Base-by-base conservation (phyloP, 2,888 invertebrate genomes). In the Lasius fuliginosus region DNA sequence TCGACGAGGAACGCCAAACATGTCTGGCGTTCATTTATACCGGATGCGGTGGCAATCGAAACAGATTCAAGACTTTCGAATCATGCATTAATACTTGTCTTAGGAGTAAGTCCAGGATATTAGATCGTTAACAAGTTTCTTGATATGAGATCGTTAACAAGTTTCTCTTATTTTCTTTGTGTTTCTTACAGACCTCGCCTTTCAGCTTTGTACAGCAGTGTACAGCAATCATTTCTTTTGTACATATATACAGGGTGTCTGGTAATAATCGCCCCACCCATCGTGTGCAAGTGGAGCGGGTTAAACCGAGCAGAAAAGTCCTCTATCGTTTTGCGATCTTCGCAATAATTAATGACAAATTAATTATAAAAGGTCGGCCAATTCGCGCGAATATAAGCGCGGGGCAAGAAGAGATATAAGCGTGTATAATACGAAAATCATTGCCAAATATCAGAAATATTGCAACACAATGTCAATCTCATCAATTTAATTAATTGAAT, bases 11-110 rank as follows among this genome's bases (percentile, higher is more conserved):
- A 74, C 95, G 96, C 90, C 97, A 96, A 90, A 97, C 96, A 92
- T 99, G 99, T 95, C 95, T 97, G 89, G 96, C 96, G 81, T 99
- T 99, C 95, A 96, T 97, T 93, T 99, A 97, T 96, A 96, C 97
- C 89, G 98, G 99, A 95, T 99, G 98, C 95, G 97, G 97, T 87
- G 98, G 98, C 92, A 98, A 98, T 95, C 96, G 96, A 93, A 99
- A 99, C 96, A 97, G 97, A 96, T 98, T 98, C 96, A 96, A 95
- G 94, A 96, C 97, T 82, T 96, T 96, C 95, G 96, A 97, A 92
- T 96, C 97, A 92, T 98, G 98, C 95, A 95, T 96, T 93, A 95
- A 95, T 88, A 96, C 95, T 94, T 97, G 97, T 95, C 92, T 92
- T 86, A 92, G 92, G 93, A 92, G 95, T 95, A 94, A 95, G 95